phyloP scores from a whole-genome alignment of 2,888 invertebrate species.

The Arge pagana region DNA sequence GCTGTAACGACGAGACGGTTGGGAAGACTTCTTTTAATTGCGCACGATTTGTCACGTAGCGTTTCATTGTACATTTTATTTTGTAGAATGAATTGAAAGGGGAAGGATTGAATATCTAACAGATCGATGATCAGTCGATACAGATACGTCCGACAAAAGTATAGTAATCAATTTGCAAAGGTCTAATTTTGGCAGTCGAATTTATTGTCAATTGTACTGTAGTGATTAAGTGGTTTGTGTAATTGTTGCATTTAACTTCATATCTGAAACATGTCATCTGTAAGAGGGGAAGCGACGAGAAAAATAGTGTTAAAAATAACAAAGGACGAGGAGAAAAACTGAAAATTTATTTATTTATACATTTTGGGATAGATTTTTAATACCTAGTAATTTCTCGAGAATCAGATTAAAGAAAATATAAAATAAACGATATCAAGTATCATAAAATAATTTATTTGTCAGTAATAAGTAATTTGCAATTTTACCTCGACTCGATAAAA shows the following conservation, averaged over 20 bases:
- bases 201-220: slow-evolving; percentile 13
- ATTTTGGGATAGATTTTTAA: slow-evolving; percentile 8
- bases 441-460: slow-evolving; percentile 20
- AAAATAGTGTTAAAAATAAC: slow-evolving; percentile 6
- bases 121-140: no score
- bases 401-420: slow-evolving; percentile 13
- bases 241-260: slow-evolving; percentile 14
- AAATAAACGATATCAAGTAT: slow-evolving; percentile 21
- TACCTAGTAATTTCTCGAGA: slow-evolving; percentile 9
- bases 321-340: not conserved
- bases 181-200: slow-evolving; percentile 11
- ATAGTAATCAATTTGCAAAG: slow-evolving; percentile 14
- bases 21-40: no score
- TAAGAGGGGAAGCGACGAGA: no score
- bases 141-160: not conserved
- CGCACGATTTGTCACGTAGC: no score
- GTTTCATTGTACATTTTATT: no score
- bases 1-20: no score
- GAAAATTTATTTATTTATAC: slow-evolving; percentile 18
- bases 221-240: slow-evolving; percentile 8
- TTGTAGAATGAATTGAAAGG: no score
- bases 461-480: slow-evolving; percentile 25
- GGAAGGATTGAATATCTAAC: no score
- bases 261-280: slow-evolving; percentile 10
- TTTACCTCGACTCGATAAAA: slow-evolving; percentile 37